Evolutionary conservation across 2,113 vertebrate genomes (phyloP).

Genomic region (Micronisus gabar): DNA sequence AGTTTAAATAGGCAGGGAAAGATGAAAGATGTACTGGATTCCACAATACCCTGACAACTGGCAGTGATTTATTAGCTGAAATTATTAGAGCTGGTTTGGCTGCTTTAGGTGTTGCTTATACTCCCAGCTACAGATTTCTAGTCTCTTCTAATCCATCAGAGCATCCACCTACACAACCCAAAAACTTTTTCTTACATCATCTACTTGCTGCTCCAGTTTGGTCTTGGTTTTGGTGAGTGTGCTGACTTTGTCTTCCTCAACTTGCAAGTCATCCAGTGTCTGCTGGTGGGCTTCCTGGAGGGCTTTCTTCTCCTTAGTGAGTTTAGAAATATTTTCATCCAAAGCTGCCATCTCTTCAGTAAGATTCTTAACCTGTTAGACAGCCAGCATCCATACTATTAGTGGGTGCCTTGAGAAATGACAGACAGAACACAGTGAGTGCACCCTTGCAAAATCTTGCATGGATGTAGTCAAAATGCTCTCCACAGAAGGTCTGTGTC

Average conservation of each 20-base stretch:
- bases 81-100: neutral
- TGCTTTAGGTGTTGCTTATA: neutral
- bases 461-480: neutral
- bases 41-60: neutral
- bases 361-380: slow-evolving; percentile 81
- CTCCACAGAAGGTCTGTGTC: neutral
- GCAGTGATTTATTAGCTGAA: neutral
- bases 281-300: slow-evolving; percentile 83
- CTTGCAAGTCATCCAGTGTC: slow-evolving; percentile 79
- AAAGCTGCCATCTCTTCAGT: slow-evolving; percentile 82
- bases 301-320: slow-evolving; percentile 83
- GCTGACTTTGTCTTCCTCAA: slow-evolving; percentile 83
- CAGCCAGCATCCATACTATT: neutral
- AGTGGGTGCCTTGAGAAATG: neutral
- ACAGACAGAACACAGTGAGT: neutral
- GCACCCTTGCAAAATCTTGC: neutral
- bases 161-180: neutral
- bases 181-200: slow-evolving; percentile 66
- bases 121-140: neutral
- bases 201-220: slow-evolving; percentile 82
- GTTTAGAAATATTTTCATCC: slow-evolving; percentile 80
- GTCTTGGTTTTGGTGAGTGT: slow-evolving; percentile 76
- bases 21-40: neutral
- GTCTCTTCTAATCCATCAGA: neutral
- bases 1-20: neutral